These are phyloP conservation scores for Hydra vulgaris DNA, from an alignment of 30 jellyfish, hydroid and myxozoan species.

Conservation along the genomic window DNA sequence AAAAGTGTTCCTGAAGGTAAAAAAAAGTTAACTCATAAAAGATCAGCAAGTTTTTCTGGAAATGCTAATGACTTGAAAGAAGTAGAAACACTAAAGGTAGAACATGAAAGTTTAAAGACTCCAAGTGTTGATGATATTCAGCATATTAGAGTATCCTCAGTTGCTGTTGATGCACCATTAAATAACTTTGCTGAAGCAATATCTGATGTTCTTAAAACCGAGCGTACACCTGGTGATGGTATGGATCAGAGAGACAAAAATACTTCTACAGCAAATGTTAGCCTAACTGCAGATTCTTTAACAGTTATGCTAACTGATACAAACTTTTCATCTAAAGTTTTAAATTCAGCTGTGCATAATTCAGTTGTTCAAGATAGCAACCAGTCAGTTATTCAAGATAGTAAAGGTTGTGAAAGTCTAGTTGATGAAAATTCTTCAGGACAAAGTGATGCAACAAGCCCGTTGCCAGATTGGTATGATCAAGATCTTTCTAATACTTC, in stretches of 20 bases:
- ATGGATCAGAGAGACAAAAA: conserved; percentile 24
- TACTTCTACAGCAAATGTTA: conserved; percentile 10
- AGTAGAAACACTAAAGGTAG: conserved; percentile 5
- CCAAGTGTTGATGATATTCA: conserved; percentile 10
- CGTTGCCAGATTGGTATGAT: conserved; percentile 6
- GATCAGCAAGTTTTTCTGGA: conserved; percentile 36
- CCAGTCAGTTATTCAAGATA: neutral
- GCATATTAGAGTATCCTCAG: neutral
- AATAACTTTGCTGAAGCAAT: neutral
- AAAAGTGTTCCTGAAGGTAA: conserved; percentile 10
- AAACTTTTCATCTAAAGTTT: neutral
- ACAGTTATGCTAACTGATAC: neutral
- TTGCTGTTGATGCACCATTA: neutral
- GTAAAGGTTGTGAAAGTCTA: neutral
- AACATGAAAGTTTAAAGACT: conserved; percentile 2
- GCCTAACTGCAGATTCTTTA: neutral
- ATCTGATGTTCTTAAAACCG: conserved; percentile 3
- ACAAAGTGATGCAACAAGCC: neutral
- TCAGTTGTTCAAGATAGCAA: too few species aligned
- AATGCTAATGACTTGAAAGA: conserved; percentile 7
- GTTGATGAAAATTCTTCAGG: neutral
- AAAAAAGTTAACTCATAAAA: conserved; percentile 24
- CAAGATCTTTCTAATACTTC: neutral
- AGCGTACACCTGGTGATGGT: conserved; percentile 49
- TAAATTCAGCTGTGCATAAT: too few species aligned